Evolutionary conservation across 2,888 invertebrate genomes (phyloP), one percentile per base, ranked within the genome.

Genomic region (Ormyrus labotus): DNA sequence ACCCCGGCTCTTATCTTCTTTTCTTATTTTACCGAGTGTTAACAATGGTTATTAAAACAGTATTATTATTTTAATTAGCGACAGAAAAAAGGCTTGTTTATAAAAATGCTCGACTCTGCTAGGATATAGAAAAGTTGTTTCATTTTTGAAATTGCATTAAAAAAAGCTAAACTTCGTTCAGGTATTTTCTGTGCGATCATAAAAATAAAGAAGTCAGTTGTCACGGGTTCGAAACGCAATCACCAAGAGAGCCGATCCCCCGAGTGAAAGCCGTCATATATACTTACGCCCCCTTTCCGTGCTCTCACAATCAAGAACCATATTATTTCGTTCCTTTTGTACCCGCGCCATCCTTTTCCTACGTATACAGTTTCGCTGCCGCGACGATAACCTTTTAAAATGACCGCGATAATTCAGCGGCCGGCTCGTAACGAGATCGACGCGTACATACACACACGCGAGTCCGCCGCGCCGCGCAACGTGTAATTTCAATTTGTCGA

Each of bases 401-500:
- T 19, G 48, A 60, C 34, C 78, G 61, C 53, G 55, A 78, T 72
- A 60, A 72, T 72, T 72, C 67, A 72, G 48, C 53, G 58, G 10
- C 34, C 45, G 45, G n/a, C n/a, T 45, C 13, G 64, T 72, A 78
- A 78, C 78, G 61, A 78, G 78, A 61, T 57, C 53, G 47, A n/a
- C 19, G 74, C 19, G 47, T n/a, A 57, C 10, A 47, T 45, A 48
- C 9, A 13, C 13, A 57, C n/a, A 51, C 48, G 45, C 55, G 13
- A 34, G 34, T 6, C 11, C 64, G n/a, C 2, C 10, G 51, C 55
- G 77, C 13, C 55, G 77, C 13, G 74, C 45, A 85, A 84, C 85
- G 83, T 86, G 83, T 85, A 87, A 87, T 87, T 87, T 86, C 86
- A 86, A 86, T 86, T 87, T 85, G 82, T 84, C 83, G 84, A 84